Conservation (phyloP, 2,797 vertebrate species). For the Lagorchestes hirsutus region DNA sequence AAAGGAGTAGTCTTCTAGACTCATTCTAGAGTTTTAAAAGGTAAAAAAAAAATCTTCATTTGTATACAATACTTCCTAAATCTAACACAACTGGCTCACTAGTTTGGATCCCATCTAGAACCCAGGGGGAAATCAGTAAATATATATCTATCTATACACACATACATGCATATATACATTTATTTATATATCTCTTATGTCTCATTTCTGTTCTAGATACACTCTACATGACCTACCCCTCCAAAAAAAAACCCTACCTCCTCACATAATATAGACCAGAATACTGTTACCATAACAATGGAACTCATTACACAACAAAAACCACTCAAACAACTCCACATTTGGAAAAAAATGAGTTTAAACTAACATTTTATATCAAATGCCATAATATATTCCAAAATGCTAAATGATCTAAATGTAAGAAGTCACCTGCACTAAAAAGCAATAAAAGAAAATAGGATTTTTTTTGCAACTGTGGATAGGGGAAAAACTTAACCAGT, state of each 20-base stretch:
- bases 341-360: background rate
- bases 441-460: background rate
- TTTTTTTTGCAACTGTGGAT: too few species aligned
- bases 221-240: background rate
- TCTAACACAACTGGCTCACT: background rate
- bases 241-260: background rate
- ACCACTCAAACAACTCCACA: background rate
- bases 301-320: background rate
- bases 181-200: background rate
- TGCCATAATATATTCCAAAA: background rate
- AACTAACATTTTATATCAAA: background rate
- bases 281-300: background rate
- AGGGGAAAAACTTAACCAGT: too few species aligned
- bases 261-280: background rate
- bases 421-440: background rate
- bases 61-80: background rate
- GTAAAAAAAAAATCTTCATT: background rate
- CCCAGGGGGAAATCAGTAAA: background rate
- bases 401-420: background rate
- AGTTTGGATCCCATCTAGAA: background rate
- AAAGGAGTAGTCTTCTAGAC: background rate
- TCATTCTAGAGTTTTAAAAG: background rate
- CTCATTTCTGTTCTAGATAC: background rate
- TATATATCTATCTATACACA: too few species aligned
- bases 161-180: too few species aligned